Conservation (phyloP, 2,888 invertebrate genomes). For the Caradrina kadenii region DNA sequence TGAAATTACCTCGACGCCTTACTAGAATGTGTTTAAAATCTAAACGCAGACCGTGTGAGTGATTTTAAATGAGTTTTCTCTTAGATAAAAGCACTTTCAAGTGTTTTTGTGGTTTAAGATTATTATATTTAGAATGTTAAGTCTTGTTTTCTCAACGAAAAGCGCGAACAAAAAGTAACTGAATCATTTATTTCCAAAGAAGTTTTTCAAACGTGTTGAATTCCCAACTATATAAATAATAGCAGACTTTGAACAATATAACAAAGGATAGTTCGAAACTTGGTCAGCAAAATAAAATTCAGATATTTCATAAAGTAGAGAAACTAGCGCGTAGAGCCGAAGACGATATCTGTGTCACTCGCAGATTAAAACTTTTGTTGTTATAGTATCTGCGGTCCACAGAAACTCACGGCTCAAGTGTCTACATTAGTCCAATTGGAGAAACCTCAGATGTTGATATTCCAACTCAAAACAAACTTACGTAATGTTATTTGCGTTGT, state of each 20-base stretch:
- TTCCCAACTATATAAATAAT: slow-evolving; percentile 38
- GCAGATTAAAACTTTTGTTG: slow-evolving; percentile 45
- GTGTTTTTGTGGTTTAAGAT: not conserved
- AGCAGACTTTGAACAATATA: slow-evolving; percentile 30
- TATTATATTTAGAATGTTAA: not conserved
- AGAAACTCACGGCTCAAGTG: slow-evolving; percentile 39
- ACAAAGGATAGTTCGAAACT: slow-evolving; percentile 33
- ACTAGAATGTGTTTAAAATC: slow-evolving; percentile 35
- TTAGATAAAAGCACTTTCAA: not conserved
- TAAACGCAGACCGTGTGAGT: slow-evolving; percentile 8
- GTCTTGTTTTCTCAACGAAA: not conserved
- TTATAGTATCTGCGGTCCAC: slow-evolving; percentile 13
- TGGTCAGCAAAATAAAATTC: slow-evolving; percentile 50
- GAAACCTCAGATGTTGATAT: slow-evolving; percentile 37
- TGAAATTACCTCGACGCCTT: slow-evolving; percentile 40
- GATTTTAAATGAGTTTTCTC: slow-evolving; percentile 11
- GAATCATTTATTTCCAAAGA: slow-evolving; percentile 4
- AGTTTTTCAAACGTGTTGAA: slow-evolving; percentile 17
- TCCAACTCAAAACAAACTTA: slow-evolving; percentile 34
- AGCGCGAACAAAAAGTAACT: not conserved
- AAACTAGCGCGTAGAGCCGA: slow-evolving; percentile 20
- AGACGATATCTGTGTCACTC: slow-evolving; percentile 24
- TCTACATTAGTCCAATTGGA: slow-evolving; percentile 43
- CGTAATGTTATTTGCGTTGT: slow-evolving; percentile 26
- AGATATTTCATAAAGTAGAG: slow-evolving; percentile 47